A percentile compares a stretch with the other conserved stretches of the same genome.
Evolutionary conservation across 2,888 invertebrate species (phyloP).

Genomic region (Melolontha melolontha): DNA sequence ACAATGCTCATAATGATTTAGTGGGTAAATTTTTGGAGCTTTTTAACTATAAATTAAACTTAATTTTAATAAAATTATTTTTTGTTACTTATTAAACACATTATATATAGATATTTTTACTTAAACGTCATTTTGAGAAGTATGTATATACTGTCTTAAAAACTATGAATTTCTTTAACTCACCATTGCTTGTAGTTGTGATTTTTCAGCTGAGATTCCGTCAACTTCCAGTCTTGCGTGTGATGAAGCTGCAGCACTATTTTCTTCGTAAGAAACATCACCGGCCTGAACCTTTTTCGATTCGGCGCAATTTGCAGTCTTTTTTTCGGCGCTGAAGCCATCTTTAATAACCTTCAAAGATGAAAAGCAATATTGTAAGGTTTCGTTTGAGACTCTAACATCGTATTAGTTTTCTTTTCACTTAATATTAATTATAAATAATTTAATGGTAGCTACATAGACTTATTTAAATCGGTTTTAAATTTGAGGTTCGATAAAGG

Average conservation of each 20-base stretch:
- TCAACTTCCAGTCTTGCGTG: slow-evolving; percentile 85
- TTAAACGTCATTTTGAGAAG: too few species aligned
- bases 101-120: too few species aligned
- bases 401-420: background rate
- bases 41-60: too few species aligned
- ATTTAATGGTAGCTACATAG: too few species aligned
- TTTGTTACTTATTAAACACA: too few species aligned
- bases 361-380: background rate
- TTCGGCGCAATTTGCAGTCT: slow-evolving; percentile 78
- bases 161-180: slow-evolving; percentile 57
- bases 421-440: too few species aligned
- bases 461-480: too few species aligned
- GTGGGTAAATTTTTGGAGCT: too few species aligned
- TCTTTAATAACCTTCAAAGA: slow-evolving; percentile 76
- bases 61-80: too few species aligned
- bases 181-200: slow-evolving; percentile 85
- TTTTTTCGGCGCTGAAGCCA: slow-evolving; percentile 84
- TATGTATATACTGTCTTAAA: background rate
- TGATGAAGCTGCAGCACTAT: slow-evolving; percentile 81
- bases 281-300: slow-evolving; percentile 83
- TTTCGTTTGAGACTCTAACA: too few species aligned
- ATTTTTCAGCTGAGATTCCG: slow-evolving; percentile 88
- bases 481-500: too few species aligned
- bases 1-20: too few species aligned
- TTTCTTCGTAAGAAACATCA: slow-evolving; percentile 85